Percentiles rank a stretch among this genome's conserved stretches.
Evolutionary conservation across 2,113 vertebrate species (phyloP).

Genomic region (Hemibagrus wyckioides): DNA sequence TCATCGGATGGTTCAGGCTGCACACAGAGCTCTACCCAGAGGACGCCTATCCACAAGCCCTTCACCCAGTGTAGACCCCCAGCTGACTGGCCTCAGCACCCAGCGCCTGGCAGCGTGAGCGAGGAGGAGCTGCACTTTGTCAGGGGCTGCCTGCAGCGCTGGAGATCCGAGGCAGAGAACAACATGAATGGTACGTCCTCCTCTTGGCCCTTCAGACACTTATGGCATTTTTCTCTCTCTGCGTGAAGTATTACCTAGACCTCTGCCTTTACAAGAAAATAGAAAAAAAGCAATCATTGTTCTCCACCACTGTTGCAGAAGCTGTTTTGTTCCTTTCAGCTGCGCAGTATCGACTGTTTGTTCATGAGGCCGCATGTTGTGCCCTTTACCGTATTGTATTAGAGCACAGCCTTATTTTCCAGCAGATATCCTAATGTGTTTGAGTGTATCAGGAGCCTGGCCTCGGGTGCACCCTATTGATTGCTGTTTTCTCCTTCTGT

Average conservation of each 20-base stretch:
- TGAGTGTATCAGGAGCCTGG: slow-evolving; percentile 55
- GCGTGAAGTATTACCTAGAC: slow-evolving; percentile 20
- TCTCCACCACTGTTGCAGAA: slow-evolving; percentile 13
- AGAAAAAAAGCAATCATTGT: slow-evolving; percentile 25
- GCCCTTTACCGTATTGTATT: slow-evolving; percentile 49
- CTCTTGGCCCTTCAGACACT: slow-evolving; percentile 5
- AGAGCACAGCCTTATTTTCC: slow-evolving; percentile 48
- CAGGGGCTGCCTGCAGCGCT: slow-evolving; percentile 85
- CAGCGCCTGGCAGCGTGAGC: slow-evolving; percentile 76
- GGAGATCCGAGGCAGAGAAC: slow-evolving; percentile 88
- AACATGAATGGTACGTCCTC: slow-evolving; percentile 82
- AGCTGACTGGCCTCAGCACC: slow-evolving; percentile 64
- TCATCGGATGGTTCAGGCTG: slow-evolving; percentile 58
- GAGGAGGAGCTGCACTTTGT: slow-evolving; percentile 85
- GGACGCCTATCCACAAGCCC: slow-evolving; percentile 59
- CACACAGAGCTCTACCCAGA: slow-evolving; percentile 54
- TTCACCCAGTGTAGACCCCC: slow-evolving; percentile 67
- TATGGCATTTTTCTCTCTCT: slow-evolving; percentile 10
- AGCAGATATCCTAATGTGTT: slow-evolving; percentile 55
- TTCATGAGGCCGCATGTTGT: slow-evolving; percentile 31
- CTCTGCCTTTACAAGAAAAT: slow-evolving; percentile 22
- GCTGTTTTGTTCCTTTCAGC: slow-evolving; percentile 34
- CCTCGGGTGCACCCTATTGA: slow-evolving; percentile 52
- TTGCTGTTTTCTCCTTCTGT: slow-evolving; percentile 56
- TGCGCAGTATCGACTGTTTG: slow-evolving; percentile 33